Percentiles rank a stretch among this genome's conserved stretches.
Conservation (phyloP, 2,113 vertebrate species). For the Prolemur simus region DNA sequence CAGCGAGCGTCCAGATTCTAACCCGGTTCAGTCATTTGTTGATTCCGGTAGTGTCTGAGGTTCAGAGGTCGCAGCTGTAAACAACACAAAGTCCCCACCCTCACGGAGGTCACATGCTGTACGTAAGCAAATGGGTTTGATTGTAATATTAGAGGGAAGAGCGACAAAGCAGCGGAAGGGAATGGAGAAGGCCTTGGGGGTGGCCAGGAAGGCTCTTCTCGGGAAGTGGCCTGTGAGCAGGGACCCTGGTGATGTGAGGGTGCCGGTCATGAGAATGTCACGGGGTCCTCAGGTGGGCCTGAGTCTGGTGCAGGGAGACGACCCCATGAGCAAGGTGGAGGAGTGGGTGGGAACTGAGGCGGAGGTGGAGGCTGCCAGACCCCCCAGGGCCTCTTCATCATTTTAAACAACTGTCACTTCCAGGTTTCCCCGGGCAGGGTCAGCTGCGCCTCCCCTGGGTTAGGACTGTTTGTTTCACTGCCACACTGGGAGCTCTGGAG, state of each 20-base stretch:
- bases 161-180: neutral
- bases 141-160: neutral
- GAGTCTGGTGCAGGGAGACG: neutral
- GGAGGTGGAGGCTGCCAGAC: neutral
- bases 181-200: neutral
- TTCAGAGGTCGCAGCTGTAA: neutral
- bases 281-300: accelerated
- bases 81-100: neutral
- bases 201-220: neutral
- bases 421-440: neutral
- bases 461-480: neutral
- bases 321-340: neutral
- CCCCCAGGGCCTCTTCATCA: neutral
- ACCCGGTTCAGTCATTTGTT: neutral
- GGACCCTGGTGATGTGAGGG: neutral
- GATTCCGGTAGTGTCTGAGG: neutral
- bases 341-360: neutral
- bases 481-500: neutral
- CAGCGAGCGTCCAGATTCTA: neutral
- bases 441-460: neutral
- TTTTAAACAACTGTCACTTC: neutral
- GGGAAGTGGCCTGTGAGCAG: neutral
- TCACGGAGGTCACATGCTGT: neutral
- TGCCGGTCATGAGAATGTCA: neutral
- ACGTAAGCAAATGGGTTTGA: neutral